phyloP scores from a whole-genome alignment of 2,888 invertebrate genomes.

The Drosophila cracens region DNA sequence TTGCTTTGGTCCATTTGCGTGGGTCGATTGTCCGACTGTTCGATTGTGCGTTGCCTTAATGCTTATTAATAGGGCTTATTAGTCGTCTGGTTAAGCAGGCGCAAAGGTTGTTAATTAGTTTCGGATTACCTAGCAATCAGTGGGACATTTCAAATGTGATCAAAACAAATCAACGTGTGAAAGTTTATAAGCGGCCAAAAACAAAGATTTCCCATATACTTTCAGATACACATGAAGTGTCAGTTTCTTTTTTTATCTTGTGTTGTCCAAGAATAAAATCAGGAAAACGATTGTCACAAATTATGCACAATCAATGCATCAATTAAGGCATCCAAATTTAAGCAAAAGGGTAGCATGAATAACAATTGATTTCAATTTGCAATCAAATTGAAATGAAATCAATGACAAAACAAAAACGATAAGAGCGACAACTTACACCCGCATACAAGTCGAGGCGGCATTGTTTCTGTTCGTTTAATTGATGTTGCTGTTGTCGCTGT shows the following conservation, averaged over 20 bases:
- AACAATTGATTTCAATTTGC: constrained; percentile 79
- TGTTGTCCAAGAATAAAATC: constrained; percentile 43
- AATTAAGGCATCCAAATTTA: constrained; percentile 66
- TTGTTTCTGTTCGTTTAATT: constrained; percentile 58
- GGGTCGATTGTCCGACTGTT: constrained; percentile 48
- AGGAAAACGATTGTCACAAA: constrained; percentile 77
- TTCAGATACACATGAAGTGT: background rate
- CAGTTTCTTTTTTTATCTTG: constrained; percentile 9
- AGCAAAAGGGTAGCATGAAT: constrained; percentile 44
- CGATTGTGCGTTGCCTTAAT: constrained; percentile 54
- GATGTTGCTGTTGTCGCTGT: constrained; percentile 61
- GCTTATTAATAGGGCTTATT: constrained; percentile 77
- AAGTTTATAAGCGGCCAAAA: constrained; percentile 29
- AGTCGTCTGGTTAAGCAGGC: constrained; percentile 69
- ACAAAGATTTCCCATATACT: constrained; percentile 30
- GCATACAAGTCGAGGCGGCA: constrained; percentile 53
- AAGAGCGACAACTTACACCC: constrained; percentile 68
- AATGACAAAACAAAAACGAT: constrained; percentile 74
- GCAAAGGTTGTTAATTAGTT: constrained; percentile 72
- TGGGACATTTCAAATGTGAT: constrained; percentile 26
- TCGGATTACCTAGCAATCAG: constrained; percentile 58
- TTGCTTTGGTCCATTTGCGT: constrained; percentile 60
- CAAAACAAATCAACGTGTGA: constrained; percentile 58
- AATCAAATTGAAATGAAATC: constrained; percentile 80
- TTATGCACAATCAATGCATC: constrained; percentile 82